Evolutionary conservation across 2,113 vertebrate species (phyloP).

Genomic region (Eidolon helvum): DNA sequence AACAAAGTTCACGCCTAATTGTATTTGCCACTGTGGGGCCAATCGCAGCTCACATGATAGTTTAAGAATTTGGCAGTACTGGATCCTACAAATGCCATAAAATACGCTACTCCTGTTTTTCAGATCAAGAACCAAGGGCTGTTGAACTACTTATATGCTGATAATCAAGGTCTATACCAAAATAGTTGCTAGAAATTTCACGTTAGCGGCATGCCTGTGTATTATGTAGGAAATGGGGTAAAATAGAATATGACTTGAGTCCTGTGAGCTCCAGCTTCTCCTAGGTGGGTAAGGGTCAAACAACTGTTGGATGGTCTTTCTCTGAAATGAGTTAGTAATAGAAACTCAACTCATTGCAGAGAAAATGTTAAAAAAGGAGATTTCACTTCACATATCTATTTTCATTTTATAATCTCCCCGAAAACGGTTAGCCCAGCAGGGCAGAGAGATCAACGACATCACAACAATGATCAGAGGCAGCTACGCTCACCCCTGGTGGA

Average conservation of each 20-base stretch:
- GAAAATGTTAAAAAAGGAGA: neutral
- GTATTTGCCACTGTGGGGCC: neutral
- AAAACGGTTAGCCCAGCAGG: slow-evolving; percentile 7
- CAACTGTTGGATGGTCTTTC: neutral
- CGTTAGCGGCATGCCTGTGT: neutral
- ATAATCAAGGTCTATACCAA: neutral
- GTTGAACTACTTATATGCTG: neutral
- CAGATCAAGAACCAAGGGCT: slow-evolving; percentile 11
- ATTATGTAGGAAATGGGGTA: neutral
- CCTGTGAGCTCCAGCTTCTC: slow-evolving; percentile 12
- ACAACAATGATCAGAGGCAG: neutral
- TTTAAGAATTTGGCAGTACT: neutral
- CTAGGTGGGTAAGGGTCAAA: neutral
- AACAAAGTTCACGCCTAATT: neutral
- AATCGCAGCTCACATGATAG: neutral
- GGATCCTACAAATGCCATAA: neutral
- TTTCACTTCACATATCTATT: slow-evolving; percentile 41
- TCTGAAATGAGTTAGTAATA: slow-evolving; percentile 35
- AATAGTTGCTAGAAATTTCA: slow-evolving; percentile 4
- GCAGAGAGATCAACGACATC: slow-evolving; percentile 32
- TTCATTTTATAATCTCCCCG: slow-evolving; percentile 30
- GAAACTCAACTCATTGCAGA: slow-evolving; percentile 12
- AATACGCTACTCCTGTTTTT: neutral
- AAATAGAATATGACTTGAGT: neutral
- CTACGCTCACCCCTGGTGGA: neutral